phyloP scores from a whole-genome alignment of 2,113 vertebrate genomes.

The Eolophus roseicapilla region DNA sequence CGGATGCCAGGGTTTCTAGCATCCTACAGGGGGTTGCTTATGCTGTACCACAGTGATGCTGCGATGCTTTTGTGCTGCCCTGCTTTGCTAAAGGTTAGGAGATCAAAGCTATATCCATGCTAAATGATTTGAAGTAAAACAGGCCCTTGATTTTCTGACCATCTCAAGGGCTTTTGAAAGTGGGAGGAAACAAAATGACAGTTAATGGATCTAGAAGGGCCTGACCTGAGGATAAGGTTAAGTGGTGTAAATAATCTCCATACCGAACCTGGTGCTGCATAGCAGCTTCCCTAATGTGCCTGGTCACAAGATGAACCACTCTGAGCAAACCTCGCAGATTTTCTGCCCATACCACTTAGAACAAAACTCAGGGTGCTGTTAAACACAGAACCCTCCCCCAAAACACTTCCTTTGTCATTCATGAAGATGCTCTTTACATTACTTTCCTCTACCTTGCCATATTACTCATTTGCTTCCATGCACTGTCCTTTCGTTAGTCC shows the following conservation, averaged over 20 bases:
- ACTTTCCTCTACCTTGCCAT: background rate
- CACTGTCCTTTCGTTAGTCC: background rate
- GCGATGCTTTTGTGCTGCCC: background rate
- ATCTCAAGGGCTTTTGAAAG: constrained; percentile 44
- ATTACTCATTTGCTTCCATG: background rate
- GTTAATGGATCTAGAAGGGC: constrained; percentile 6
- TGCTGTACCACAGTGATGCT: background rate
- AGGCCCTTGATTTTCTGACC: background rate
- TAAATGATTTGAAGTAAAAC: constrained; percentile 1
- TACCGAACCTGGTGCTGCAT: background rate
- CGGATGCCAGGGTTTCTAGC: rapidly evolving
- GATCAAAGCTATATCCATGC: background rate
- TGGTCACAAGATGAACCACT: background rate
- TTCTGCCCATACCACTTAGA: background rate
- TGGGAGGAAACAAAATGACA: constrained; percentile 10
- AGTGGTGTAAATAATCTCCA: background rate
- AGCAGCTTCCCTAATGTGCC: background rate
- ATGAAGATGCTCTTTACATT: background rate
- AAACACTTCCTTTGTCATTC: background rate
- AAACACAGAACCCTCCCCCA: background rate
- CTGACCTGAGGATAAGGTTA: constrained; percentile 34
- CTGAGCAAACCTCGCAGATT: background rate
- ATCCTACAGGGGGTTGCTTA: background rate
- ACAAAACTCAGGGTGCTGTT: background rate
- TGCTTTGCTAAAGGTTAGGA: background rate